Conservation (phyloP, 2,888 invertebrate genomes). For the Petrolisthes cinctipes region DNA sequence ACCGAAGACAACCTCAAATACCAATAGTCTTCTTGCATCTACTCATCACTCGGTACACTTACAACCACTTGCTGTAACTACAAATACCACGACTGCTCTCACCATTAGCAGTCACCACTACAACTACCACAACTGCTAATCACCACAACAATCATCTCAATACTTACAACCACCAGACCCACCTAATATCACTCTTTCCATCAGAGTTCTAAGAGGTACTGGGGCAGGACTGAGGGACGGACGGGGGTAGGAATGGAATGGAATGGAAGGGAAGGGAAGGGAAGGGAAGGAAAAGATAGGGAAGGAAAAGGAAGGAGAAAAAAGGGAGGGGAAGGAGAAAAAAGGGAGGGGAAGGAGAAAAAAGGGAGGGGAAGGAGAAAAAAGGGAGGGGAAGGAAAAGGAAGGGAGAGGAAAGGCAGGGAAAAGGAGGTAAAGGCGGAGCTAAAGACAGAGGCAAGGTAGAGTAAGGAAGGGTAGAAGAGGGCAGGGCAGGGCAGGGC, state of each 20-base stretch:
- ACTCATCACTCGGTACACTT: too few relatives aligned
- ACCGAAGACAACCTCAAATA: too few relatives aligned
- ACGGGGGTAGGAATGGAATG: background rate
- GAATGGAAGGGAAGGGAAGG: background rate
- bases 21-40: too few relatives aligned
- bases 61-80: too few relatives aligned
- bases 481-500: background rate
- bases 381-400: background rate
- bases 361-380: background rate
- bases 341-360: background rate
- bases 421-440: background rate
- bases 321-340: background rate
- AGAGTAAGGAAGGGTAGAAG: too few relatives aligned
- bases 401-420: background rate
- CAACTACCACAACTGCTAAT: too few relatives aligned
- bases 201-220: constrained; percentile 3
- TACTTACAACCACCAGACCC: too few relatives aligned
- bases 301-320: background rate
- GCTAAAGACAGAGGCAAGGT: too few relatives aligned
- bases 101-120: too few relatives aligned
- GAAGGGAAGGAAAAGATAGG: background rate
- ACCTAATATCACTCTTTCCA: too few relatives aligned
- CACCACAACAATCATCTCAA: too few relatives aligned
- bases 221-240: background rate
- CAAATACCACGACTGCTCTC: too few relatives aligned